Conservation (phyloP, 1,140 invertebrate genomes). For the Physella acuta region DNA sequence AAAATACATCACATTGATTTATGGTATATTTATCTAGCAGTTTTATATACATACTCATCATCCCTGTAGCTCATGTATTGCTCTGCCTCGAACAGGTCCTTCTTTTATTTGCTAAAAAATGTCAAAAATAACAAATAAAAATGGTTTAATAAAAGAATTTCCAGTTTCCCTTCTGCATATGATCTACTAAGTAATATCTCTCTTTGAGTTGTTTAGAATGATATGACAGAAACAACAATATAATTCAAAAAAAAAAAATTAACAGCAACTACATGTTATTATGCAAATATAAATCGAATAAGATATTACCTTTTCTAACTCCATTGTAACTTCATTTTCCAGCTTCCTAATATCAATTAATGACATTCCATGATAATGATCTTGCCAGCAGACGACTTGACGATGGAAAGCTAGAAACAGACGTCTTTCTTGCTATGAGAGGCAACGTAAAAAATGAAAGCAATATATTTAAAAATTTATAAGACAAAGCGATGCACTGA, state of each 20-base stretch:
- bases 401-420: slow-evolving; percentile 97
- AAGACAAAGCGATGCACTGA: no score
- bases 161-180: no score
- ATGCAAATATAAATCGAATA: background rate
- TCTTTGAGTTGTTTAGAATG: no score
- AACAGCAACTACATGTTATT: no score
- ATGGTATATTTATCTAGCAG: no score
- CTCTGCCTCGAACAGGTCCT: background rate
- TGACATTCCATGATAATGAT: slow-evolving; percentile 56
- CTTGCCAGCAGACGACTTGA: slow-evolving; percentile 79
- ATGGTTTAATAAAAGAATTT: no score
- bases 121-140: background rate
- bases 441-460: background rate
- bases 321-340: slow-evolving; percentile 52
- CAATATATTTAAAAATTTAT: background rate
- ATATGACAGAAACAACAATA: no score
- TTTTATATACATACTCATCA: no score
- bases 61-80: background rate
- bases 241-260: no score
- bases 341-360: slow-evolving; percentile 56
- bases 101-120: background rate
- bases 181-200: no score
- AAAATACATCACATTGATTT: no score
- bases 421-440: slow-evolving; percentile 77
- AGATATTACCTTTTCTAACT: slow-evolving; percentile 47